Percentiles rank a stretch among this genome's conserved stretches.
These are phyloP conservation scores for Amphipoea oculea DNA, from an alignment of 2,888 invertebrate species.

Conservation along the genomic window DNA sequence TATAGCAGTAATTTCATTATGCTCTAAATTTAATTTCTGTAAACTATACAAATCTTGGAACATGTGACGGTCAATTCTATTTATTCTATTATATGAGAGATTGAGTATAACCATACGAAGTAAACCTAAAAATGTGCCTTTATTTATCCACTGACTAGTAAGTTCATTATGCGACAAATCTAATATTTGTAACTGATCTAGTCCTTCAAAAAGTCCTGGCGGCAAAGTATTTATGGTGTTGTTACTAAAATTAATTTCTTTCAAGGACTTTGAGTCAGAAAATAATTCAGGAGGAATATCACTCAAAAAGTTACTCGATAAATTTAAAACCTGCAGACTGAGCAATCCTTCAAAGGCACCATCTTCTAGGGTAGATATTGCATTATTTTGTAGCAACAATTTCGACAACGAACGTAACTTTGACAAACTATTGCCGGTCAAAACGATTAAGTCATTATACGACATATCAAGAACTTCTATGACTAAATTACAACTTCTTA, in stretches of 20 bases:
- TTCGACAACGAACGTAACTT: slow-evolving; percentile 92
- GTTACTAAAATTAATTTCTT: slow-evolving; percentile 93
- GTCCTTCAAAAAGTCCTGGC: slow-evolving; percentile 93
- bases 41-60: slow-evolving; percentile 94
- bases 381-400: slow-evolving; percentile 94
- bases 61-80: slow-evolving; percentile 92
- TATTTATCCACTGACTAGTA: slow-evolving; percentile 94
- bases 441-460: slow-evolving; percentile 92
- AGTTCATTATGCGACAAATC: slow-evolving; percentile 94
- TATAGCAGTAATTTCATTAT: slow-evolving; percentile 92
- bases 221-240: slow-evolving; percentile 94
- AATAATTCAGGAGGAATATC: slow-evolving; percentile 94
- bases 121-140: slow-evolving; percentile 93
- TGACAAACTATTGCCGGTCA: slow-evolving; percentile 93
- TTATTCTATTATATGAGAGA: slow-evolving; percentile 93
- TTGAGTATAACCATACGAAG: slow-evolving; percentile 94
- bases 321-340: slow-evolving; percentile 93
- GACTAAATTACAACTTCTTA: slow-evolving; percentile 92
- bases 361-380: slow-evolving; percentile 93
- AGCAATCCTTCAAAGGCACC: slow-evolving; percentile 93
- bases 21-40: slow-evolving; percentile 93
- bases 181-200: slow-evolving; percentile 93
- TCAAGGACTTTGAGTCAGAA: slow-evolving; percentile 91
- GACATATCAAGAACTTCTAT: slow-evolving; percentile 94
- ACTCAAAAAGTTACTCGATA: slow-evolving; percentile 94